Conservation (phyloP, 2,113 vertebrate genomes). For the Centropristis striata region DNA sequence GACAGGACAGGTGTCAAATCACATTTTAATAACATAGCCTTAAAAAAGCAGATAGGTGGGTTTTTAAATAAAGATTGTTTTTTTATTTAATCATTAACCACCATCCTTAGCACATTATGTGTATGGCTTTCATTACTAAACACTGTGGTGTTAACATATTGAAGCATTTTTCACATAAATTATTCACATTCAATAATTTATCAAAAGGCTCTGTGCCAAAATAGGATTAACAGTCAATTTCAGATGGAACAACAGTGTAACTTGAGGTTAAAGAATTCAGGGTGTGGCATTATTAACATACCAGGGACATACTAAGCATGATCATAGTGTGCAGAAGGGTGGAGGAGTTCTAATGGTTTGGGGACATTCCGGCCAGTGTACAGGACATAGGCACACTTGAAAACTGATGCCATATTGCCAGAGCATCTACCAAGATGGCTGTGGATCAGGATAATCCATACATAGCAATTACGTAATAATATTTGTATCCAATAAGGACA, state of each 20-base stretch:
- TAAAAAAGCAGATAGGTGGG: too few species aligned
- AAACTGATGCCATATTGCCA: not conserved
- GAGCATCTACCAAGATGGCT: not conserved
- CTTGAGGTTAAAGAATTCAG: not conserved
- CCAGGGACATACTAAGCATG: not conserved
- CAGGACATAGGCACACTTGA: not conserved
- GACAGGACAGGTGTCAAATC: not conserved
- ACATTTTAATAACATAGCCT: not conserved
- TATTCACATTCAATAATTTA: not conserved
- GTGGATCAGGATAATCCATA: constrained; percentile 14
- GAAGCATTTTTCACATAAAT: not conserved
- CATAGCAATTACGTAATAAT: not conserved
- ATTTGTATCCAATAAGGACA: too few species aligned
- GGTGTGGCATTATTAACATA: constrained; percentile 22
- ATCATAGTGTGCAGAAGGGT: not conserved
- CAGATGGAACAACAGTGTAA: not conserved
- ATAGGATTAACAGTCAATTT: not conserved
- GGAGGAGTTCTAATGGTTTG: not conserved
- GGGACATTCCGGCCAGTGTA: not conserved
- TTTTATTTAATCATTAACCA: not conserved
- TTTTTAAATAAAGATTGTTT: not conserved
- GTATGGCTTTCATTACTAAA: not conserved
- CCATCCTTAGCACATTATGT: not conserved
- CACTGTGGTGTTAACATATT: too few species aligned
- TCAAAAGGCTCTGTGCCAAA: not conserved